A percentile compares a stretch with the other conserved stretches of the same genome.
Conservation (phyloP, 2,797 vertebrate species). For the Neosalanx taihuensis region DNA sequence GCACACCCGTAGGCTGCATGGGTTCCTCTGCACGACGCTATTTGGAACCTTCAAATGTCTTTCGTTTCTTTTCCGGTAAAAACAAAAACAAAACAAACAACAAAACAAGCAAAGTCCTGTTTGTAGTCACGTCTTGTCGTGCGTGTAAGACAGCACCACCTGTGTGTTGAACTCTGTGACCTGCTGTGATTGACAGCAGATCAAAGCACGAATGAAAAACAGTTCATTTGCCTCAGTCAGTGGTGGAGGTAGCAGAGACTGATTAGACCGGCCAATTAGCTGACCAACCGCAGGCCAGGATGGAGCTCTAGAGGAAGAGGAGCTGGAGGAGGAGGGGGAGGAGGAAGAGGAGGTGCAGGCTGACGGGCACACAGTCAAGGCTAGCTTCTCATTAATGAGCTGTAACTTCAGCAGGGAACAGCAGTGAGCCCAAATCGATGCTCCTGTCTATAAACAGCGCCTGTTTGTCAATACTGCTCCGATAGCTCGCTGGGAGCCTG, state of each 20-base stretch:
- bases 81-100: no score
- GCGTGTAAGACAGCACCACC: no score
- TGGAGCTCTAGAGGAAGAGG: background rate
- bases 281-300: background rate
- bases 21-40: no score
- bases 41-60: no score
- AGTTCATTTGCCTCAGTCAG: background rate
- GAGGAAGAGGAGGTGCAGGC: no score
- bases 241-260: background rate
- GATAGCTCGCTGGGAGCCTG: background rate
- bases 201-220: background rate
- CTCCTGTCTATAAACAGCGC: background rate
- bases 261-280: background rate
- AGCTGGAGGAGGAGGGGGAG: no score
- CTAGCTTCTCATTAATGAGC: background rate
- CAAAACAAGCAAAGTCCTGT: no score
- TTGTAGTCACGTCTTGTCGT: no score
- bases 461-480: background rate
- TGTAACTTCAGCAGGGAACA: background rate
- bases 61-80: no score
- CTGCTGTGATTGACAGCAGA: background rate
- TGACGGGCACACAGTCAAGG: no score
- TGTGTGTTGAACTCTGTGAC: no score
- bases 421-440: background rate
- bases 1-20: no score